Base-by-base conservation (phyloP, 1,140 invertebrate species). In the Anoplolepis gracilipes region DNA sequence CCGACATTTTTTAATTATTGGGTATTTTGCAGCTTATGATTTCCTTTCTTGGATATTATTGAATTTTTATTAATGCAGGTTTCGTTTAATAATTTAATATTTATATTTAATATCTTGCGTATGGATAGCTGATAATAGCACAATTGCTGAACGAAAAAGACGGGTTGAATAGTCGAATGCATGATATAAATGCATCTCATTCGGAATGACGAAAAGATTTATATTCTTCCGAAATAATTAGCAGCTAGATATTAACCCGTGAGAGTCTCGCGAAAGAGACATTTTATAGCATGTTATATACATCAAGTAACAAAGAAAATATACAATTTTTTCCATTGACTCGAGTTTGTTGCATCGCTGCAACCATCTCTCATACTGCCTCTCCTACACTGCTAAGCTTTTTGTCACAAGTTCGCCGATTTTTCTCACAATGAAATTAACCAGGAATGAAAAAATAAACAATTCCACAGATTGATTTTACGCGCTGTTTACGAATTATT, bases 201-300 rank as follows among this genome's bases (percentile, higher is more conserved):
- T 28, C 61, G 39, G 13, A 55, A 67, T 64, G 28, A 84, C 30
- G 19, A 82, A 75, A 59, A 61, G 22, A 33, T 77, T 36, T 42
- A 36, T 64, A 49, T 36, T 65, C 19, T 53, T 53, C n/a, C 19
- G 30, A 64, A 42, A 2, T 64, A 65, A 64, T 65, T 67, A 81
- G 28, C 16, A 25, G 11, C 6, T 81, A 30, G 8, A 75, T n/a
- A 65, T 64, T 65, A 79, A 39, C 5, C 16, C 64, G 33, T n/a
- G 64, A 81, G 5, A 49, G 8, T 57, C 64, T 57, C 49, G n/a
- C 42, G 42, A 6, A 10, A 70, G 19, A 70, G 25, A 81, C 33
- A 49, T 87, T 88, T 84, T 85, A 88, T 87, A 90, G 88, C 88
- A 90, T 90, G 88, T 88, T 87, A 88, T 87, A 84, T 49, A 49